Evolutionary conservation across 2,113 vertebrate species (phyloP).

Genomic region (Plecturocebus donacophilus): DNA sequence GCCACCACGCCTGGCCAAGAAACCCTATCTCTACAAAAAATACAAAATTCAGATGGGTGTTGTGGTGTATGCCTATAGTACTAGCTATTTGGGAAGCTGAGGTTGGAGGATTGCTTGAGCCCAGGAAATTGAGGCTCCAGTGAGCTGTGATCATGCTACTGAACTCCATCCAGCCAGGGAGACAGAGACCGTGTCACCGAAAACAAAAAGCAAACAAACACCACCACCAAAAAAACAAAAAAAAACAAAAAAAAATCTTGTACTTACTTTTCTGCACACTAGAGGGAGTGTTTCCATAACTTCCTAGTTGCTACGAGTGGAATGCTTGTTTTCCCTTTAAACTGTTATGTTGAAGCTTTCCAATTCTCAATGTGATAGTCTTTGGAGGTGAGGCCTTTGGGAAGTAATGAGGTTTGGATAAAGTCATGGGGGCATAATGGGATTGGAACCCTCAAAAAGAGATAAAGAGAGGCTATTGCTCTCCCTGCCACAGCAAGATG

Average conservation of each 20-base stretch:
- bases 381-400: background rate
- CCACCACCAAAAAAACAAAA: too few relatives aligned
- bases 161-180: too few relatives aligned
- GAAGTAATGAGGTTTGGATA: background rate
- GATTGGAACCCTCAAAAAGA: background rate
- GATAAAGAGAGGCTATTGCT: background rate
- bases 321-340: background rate
- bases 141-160: too few relatives aligned
- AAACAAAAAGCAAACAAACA: too few relatives aligned
- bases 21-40: too few relatives aligned
- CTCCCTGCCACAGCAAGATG: background rate
- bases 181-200: too few relatives aligned
- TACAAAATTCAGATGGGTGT: too few relatives aligned
- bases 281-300: background rate
- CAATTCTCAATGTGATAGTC: background rate
- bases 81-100: too few relatives aligned
- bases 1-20: too few relatives aligned
- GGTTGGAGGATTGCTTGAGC: too few relatives aligned
- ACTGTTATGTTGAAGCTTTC: background rate
- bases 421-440: background rate
- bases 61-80: too few relatives aligned
- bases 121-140: too few relatives aligned
- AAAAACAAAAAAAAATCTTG: background rate
- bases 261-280: background rate
- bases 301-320: background rate